phyloP scores from a whole-genome alignment of 2,888 invertebrate species.

The Lasioglossum leucozonium region DNA sequence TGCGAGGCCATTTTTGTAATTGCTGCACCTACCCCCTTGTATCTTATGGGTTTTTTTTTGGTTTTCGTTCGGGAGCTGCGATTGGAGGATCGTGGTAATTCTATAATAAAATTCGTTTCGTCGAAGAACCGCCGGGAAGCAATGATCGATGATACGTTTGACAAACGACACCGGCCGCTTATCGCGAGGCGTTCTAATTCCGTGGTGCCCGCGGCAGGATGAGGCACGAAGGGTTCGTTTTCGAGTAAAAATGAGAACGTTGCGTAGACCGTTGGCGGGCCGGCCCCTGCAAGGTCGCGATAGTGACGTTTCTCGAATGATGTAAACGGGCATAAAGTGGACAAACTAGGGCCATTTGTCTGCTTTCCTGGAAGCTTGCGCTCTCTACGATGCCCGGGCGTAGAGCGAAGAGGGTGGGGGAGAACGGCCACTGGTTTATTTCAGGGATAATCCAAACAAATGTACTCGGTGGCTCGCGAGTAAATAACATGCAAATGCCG shows the following conservation, averaged over 20 bases:
- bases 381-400: constrained; percentile 60
- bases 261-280: constrained; percentile 8
- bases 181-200: background rate
- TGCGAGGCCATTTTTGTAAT: constrained; percentile 12
- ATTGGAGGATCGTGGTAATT: too few relatives aligned
- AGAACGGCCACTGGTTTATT: constrained; percentile 82
- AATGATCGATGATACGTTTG: background rate
- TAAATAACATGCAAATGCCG: constrained; percentile 85
- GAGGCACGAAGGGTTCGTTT: constrained; percentile 4
- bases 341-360: constrained; percentile 81
- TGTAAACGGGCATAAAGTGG: constrained; percentile 78
- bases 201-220: background rate
- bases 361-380: constrained; percentile 75
- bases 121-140: background rate
- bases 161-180: background rate
- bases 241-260: constrained; percentile 28
- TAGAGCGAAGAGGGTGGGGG: constrained; percentile 40
- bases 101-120: background rate
- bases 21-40: background rate
- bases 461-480: constrained; percentile 84
- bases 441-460: constrained; percentile 85
- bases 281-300: constrained; percentile 58
- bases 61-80: background rate
- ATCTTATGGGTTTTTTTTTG: background rate
- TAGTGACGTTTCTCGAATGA: constrained; percentile 75